Evolutionary conservation across 2,113 vertebrate species (phyloP).

Genomic region (Variabilichromis moorii): DNA sequence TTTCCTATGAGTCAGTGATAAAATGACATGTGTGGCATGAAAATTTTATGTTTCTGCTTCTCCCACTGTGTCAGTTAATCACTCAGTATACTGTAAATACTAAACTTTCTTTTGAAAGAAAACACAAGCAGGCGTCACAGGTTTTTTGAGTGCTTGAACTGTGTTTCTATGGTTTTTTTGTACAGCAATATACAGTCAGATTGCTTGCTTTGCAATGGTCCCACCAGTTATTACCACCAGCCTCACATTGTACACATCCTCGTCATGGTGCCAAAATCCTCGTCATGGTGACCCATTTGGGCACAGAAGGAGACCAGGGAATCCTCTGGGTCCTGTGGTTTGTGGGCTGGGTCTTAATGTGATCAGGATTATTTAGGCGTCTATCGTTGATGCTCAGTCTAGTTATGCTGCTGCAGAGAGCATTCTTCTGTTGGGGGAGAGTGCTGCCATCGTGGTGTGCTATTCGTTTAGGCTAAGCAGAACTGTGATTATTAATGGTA

Average conservation of each 20-base stretch:
- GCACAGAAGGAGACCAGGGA: neutral
- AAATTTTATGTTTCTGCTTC: neutral
- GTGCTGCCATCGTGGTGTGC: neutral
- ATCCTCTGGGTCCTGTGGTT: neutral
- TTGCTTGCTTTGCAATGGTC: neutral
- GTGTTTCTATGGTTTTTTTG: neutral
- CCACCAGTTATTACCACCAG: neutral
- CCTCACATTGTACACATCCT: neutral
- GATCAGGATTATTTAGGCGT: neutral
- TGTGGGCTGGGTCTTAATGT: neutral
- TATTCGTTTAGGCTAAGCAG: neutral
- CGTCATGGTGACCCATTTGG: neutral
- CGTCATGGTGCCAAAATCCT: neutral
- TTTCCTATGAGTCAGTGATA: neutral
- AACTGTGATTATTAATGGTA: neutral
- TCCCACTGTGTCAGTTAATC: neutral
- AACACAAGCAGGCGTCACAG: neutral
- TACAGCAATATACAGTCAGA: neutral
- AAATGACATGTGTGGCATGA: neutral
- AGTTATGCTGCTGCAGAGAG: neutral
- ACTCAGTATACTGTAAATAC: neutral
- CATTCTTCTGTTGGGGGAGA: neutral
- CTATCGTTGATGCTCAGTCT: neutral
- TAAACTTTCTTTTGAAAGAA: neutral
- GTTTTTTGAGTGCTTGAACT: neutral